Percentiles rank a stretch among this genome's conserved stretches.
Conservation (phyloP, 2,888 invertebrate genomes). For the Chymomyza amoena region DNA sequence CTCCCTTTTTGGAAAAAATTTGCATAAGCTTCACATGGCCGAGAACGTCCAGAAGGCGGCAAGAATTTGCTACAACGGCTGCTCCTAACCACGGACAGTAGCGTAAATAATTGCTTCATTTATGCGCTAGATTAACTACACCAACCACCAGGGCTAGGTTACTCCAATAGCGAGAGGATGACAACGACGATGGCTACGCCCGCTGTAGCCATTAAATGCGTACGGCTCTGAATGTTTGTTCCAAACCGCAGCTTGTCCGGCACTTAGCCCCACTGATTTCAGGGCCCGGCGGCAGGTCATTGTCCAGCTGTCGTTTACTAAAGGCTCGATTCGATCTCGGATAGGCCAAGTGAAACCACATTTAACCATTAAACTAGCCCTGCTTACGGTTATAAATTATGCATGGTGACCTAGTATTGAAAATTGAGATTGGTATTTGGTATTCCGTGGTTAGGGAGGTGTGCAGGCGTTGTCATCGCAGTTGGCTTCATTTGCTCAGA, state of each 20-base stretch:
- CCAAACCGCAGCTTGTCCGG: background rate
- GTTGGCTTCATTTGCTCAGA: constrained; percentile 24
- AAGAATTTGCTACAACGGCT: background rate
- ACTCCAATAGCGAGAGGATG: background rate
- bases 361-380: constrained; percentile 29
- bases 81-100: background rate
- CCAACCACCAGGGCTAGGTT: background rate
- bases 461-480: constrained; percentile 17
- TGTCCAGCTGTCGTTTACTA: constrained; percentile 21
- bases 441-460: constrained; percentile 4
- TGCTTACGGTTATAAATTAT: constrained; percentile 51
- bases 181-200: background rate
- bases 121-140: constrained; percentile 7
- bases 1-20: background rate
- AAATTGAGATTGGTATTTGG: background rate
- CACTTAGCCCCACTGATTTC: background rate
- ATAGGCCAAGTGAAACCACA: background rate
- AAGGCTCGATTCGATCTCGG: constrained; percentile 51
- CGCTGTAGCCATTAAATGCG: background rate
- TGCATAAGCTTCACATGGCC: background rate
- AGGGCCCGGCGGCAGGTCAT: background rate
- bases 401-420: constrained; percentile 37
- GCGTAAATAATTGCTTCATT: constrained; percentile 12
- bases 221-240: background rate
- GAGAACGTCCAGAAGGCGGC: background rate